phyloP scores from a whole-genome alignment of 2,797 vertebrate genomes.

The Hipposideros larvatus region DNA sequence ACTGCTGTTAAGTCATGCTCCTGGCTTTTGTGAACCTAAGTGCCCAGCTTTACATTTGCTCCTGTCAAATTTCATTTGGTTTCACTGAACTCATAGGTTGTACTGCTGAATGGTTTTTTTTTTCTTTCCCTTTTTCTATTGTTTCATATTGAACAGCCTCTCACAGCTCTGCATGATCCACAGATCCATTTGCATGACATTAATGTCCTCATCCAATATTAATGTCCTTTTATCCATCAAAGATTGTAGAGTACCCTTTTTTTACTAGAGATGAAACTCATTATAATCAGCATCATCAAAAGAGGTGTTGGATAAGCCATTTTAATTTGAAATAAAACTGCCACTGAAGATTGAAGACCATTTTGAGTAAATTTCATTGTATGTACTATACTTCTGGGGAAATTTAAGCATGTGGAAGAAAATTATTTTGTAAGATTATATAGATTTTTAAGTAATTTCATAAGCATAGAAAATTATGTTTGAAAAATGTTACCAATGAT shows the following conservation, averaged over 20 bases:
- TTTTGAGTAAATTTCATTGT: neutral
- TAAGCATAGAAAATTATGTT: neutral
- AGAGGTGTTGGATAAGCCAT: neutral
- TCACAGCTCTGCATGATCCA: neutral
- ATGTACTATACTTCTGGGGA: neutral
- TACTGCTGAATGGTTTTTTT: neutral
- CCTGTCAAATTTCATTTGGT: neutral
- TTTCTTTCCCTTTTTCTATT: neutral
- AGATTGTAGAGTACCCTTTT: neutral
- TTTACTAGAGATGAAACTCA: neutral
- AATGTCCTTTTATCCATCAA: neutral
- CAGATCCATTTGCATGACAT: conserved; percentile 11
- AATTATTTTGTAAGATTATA: conserved; percentile 17
- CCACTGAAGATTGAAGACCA: neutral
- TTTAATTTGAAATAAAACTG: conserved; percentile 45
- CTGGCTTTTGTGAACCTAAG: neutral
- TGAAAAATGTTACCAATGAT: neutral
- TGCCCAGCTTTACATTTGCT: neutral
- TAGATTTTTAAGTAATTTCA: neutral
- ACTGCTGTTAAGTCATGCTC: neutral
- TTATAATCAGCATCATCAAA: neutral
- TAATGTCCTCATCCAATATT: neutral
- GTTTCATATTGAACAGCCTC: neutral
- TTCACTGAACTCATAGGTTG: neutral
- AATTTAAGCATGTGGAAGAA: conserved; percentile 1